These are phyloP conservation scores for Theretra japonica DNA, from an alignment of 2,888 invertebrate genomes.

Conservation along the genomic window DNA sequence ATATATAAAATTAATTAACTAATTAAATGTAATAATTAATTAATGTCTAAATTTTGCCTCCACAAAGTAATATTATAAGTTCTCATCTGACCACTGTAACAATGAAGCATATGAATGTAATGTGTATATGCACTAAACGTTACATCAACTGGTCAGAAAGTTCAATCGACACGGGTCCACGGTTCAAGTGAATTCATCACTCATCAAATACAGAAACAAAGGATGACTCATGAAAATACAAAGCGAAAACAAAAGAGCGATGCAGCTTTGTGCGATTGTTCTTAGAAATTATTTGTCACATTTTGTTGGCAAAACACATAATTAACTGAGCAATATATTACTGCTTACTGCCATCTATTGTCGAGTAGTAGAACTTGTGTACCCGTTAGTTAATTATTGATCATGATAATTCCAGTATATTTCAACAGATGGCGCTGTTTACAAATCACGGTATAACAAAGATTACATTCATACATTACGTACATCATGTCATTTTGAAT, in stretches of 20 bases:
- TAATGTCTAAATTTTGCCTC: background rate
- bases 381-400: background rate
- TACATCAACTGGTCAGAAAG: background rate
- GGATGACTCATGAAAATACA: constrained; percentile 27
- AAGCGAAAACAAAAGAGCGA: constrained; percentile 27
- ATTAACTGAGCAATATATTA: background rate
- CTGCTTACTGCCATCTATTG: constrained; percentile 22
- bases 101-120: background rate
- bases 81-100: background rate
- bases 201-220: constrained; percentile 3
- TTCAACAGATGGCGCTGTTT: constrained; percentile 42
- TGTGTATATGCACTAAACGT: background rate
- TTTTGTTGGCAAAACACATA: constrained; percentile 10
- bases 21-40: background rate
- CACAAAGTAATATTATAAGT: background rate
- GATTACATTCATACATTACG: no score
- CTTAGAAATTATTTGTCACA: constrained; percentile 26
- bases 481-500: background rate
- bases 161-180: background rate
- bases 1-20: no score
- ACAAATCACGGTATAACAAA: background rate
- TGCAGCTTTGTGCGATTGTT: constrained; percentile 16
- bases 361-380: constrained; percentile 31
- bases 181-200: constrained; percentile 8
- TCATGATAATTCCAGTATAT: background rate